Percentiles rank a stretch among this genome's conserved stretches.
phyloP scores from a whole-genome alignment of 2,888 invertebrate species.

The Halocaridina rubra region DNA sequence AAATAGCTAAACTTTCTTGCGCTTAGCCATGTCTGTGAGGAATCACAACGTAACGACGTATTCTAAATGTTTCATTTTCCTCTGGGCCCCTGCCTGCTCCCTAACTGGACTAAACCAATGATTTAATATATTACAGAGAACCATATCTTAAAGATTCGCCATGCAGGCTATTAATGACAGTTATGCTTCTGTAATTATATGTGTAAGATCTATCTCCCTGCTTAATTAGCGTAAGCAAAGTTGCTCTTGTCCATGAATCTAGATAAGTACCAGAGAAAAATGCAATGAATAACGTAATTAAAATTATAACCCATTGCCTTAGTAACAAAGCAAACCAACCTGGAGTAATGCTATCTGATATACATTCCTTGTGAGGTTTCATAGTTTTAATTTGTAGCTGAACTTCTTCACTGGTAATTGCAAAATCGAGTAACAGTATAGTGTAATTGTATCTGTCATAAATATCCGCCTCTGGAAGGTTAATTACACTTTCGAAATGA shows the following conservation, averaged over 20 bases:
- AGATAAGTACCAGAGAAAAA: neutral
- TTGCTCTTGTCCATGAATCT: neutral
- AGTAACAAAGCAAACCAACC: neutral
- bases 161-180: neutral
- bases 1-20: neutral
- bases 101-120: neutral
- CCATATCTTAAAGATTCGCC: neutral
- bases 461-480: neutral
- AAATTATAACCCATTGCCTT: neutral
- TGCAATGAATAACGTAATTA: neutral
- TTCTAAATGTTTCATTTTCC: neutral
- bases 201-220: neutral
- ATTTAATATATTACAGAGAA: neutral
- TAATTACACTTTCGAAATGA: neutral
- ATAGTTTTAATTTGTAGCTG: neutral
- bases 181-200: neutral
- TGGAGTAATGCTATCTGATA: neutral
- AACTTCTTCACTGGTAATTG: neutral
- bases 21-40: too few species aligned
- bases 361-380: neutral
- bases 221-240: neutral
- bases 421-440: neutral
- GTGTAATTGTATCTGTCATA: neutral
- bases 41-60: neutral
- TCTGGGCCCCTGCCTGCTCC: too few species aligned